Evolutionary conservation across 2,113 vertebrate species (phyloP).

Genomic region (Clarias gariepinus): DNA sequence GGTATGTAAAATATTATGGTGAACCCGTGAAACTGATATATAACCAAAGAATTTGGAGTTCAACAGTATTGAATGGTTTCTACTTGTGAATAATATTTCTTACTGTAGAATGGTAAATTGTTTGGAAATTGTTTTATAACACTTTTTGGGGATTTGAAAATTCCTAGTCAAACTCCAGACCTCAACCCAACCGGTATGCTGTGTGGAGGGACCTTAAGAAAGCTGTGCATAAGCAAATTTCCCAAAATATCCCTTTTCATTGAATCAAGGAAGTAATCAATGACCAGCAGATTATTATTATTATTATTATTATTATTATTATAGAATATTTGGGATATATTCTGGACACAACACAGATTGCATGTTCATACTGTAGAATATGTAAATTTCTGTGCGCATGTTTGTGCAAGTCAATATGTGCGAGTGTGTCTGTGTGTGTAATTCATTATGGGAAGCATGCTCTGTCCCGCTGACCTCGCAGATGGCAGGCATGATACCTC

Average conservation of each 20-base stretch:
- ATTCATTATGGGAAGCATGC: constrained; percentile 29
- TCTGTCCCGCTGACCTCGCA: constrained; percentile 25
- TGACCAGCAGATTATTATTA: background rate
- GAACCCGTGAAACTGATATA: no score
- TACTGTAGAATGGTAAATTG: no score
- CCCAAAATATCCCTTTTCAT: background rate
- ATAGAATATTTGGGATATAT: background rate
- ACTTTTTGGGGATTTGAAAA: no score
- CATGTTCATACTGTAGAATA: background rate
- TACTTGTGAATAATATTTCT: no score
- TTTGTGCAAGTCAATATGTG: background rate
- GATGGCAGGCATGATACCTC: constrained; percentile 25
- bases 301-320: background rate
- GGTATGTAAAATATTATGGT: no score
- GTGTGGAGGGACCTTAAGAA: no score
- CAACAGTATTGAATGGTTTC: background rate
- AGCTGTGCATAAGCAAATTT: no score
- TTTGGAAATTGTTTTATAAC: no score
- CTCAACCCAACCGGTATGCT: no score
- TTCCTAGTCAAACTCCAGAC: no score
- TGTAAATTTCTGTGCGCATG: background rate
- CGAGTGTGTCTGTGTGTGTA: background rate
- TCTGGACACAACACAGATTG: background rate
- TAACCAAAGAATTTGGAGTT: no score
- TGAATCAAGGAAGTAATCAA: background rate